These are phyloP conservation scores for Anniella stebbinsi DNA, from an alignment of 2,797 vertebrate genomes.

Conservation along the genomic window DNA sequence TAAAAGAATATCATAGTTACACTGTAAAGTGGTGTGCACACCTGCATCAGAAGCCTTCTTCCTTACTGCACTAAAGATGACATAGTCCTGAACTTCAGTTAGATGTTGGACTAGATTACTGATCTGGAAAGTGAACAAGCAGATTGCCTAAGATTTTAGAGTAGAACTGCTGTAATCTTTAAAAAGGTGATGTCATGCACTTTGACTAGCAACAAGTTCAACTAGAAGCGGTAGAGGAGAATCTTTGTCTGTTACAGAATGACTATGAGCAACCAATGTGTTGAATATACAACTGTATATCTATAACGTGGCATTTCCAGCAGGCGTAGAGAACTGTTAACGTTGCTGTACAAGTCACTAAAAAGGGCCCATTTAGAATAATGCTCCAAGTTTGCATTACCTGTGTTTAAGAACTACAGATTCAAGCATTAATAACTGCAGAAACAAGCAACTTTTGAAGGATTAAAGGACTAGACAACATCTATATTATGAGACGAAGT, in stretches of 20 bases:
- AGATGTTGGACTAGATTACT: neutral
- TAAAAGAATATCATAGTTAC: neutral
- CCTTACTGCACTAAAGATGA: no score
- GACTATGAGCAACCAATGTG: neutral
- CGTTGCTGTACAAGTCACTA: neutral
- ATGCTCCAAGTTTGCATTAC: neutral
- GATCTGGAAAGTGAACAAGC: neutral
- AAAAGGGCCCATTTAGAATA: neutral
- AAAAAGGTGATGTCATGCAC: neutral
- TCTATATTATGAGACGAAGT: neutral
- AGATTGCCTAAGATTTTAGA: neutral
- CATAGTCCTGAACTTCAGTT: neutral
- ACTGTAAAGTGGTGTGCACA: neutral
- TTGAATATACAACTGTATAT: neutral
- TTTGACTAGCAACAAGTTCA: neutral
- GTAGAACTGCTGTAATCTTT: neutral
- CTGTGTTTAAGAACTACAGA: neutral
- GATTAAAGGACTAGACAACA: neutral
- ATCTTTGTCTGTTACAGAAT: neutral
- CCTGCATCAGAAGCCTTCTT: neutral
- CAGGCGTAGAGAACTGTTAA: neutral
- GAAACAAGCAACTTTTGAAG: neutral
- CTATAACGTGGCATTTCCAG: neutral
- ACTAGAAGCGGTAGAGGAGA: neutral
- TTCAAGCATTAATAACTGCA: neutral